Evolutionary conservation across 92 coral and sea anemone genomes (phyloP).

Genomic region (Nematostella vectensis): DNA sequence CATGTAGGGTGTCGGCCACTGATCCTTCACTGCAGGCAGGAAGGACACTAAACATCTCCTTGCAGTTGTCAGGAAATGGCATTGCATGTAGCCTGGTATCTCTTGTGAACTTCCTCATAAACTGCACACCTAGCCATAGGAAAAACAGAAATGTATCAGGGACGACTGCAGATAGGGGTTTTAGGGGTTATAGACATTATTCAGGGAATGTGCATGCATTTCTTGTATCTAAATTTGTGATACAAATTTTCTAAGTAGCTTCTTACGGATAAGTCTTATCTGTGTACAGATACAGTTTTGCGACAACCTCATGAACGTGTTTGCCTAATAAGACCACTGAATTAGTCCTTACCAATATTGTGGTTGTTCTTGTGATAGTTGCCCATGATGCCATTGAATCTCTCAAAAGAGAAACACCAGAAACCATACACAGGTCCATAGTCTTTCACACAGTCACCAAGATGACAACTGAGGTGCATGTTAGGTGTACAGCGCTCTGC

Average conservation of each 20-base stretch:
- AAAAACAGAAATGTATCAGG: no score
- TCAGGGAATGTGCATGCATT: neutral
- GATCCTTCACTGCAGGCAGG: neutral
- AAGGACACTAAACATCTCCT: conserved; percentile 1
- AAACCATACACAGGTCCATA: conserved; percentile 45
- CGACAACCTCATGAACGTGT: no score
- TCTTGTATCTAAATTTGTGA: no score
- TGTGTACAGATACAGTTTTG: no score
- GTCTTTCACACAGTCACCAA: conserved; percentile 9
- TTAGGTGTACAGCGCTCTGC: conserved; percentile 32
- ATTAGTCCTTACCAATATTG: conserved; percentile 22
- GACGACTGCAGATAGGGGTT: no score
- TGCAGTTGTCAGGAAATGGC: neutral
- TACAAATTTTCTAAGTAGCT: no score
- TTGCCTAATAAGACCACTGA: no score
- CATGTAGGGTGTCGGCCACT: neutral
- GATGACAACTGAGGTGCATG: conserved; percentile 47
- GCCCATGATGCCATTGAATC: conserved; percentile 46
- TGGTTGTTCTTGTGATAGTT: conserved; percentile 32
- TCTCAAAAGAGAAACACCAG: conserved; percentile 43
- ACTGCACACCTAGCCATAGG: conserved; percentile 5
- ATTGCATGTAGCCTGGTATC: neutral
- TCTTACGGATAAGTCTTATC: no score
- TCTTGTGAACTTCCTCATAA: conserved; percentile 13
- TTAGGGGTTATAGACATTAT: no score